A percentile compares a stretch with the other conserved stretches of the same genome.
phyloP scores from a whole-genome alignment of 2,888 invertebrate species.

The Acanthosepion lycidas region DNA sequence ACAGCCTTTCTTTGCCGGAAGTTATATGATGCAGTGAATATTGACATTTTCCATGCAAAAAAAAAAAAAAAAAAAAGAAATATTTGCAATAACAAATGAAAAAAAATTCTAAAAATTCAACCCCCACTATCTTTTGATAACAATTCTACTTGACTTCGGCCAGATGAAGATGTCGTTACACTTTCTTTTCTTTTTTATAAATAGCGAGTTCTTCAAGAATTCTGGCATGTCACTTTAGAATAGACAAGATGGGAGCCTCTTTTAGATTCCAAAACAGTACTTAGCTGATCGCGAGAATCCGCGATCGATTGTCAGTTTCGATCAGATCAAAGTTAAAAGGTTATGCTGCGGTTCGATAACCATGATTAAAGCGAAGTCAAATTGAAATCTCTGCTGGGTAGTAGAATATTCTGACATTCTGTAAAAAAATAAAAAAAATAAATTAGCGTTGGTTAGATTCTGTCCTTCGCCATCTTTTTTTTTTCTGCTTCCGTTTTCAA shows the following conservation, averaged over 20 bases:
- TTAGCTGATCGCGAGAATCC: background rate
- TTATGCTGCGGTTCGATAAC: background rate
- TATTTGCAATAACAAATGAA: background rate
- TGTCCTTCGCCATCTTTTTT: no score
- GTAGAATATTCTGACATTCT: background rate
- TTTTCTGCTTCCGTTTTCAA: no score
- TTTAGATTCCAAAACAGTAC: background rate
- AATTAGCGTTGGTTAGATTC: no score
- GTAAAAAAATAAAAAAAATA: no score
- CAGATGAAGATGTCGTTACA: background rate
- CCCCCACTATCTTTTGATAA: no score
- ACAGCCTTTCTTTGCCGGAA: background rate
- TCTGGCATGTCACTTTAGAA: background rate
- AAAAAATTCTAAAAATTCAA: background rate
- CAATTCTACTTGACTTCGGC: background rate
- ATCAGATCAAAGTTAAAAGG: conserved; percentile 33
- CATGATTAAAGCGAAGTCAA: background rate
- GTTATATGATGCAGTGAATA: conserved; percentile 14
- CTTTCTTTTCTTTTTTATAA: background rate
- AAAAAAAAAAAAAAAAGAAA: background rate
- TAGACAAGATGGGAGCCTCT: background rate
- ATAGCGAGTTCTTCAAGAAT: background rate
- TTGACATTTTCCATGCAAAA: background rate
- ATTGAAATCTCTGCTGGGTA: background rate
- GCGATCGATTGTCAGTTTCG: background rate